These are phyloP conservation scores for Apotomis capreana DNA, from an alignment of 2,888 invertebrate species.

Conservation along the genomic window DNA sequence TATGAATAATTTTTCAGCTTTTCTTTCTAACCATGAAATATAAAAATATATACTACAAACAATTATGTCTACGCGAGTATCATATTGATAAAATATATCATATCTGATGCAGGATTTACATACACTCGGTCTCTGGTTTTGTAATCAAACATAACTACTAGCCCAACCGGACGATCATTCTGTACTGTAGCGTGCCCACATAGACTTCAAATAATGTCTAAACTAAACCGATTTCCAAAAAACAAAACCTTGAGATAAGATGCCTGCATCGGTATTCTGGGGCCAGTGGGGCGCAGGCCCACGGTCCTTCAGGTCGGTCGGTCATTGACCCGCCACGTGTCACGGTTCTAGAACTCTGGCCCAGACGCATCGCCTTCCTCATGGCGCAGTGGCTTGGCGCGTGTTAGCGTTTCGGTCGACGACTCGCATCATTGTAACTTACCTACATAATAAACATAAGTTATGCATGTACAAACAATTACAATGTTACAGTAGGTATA, in stretches of 20 bases:
- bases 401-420: constrained; percentile 44
- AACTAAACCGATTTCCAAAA: constrained; percentile 9
- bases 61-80: no score
- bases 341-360: constrained; percentile 27
- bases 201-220: not conserved
- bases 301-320: constrained; percentile 38
- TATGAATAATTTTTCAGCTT: no score
- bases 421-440: constrained; percentile 42
- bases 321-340: constrained; percentile 43
- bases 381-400: constrained; percentile 20
- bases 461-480: constrained; percentile 5
- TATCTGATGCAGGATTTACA: no score
- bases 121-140: no score
- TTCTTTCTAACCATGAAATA: no score
- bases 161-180: no score
- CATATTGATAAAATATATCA: no score
- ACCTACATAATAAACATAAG: constrained; percentile 7
- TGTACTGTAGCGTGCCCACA: no score
- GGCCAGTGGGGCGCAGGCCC: constrained; percentile 31
- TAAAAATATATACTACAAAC: no score
- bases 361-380: constrained; percentile 20
- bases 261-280: not conserved
- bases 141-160: no score
- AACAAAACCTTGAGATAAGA: constrained; percentile 24
- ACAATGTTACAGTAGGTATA: not conserved